phyloP scores from a whole-genome alignment of 2,113 vertebrate species.

The Harpagus bidentatus region DNA sequence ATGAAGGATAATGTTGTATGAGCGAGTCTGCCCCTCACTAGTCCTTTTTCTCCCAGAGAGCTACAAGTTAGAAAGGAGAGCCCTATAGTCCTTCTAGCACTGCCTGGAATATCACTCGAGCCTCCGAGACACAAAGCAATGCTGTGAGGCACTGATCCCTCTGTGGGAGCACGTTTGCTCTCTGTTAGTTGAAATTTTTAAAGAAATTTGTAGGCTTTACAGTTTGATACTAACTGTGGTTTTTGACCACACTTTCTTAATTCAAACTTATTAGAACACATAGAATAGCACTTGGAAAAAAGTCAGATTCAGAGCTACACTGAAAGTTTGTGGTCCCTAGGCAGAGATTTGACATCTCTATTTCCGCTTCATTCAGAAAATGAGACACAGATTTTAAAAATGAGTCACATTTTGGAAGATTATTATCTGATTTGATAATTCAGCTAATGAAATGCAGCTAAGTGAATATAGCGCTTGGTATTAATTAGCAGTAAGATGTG shows the following conservation, averaged over 20 bases:
- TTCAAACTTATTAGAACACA: background rate
- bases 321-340: background rate
- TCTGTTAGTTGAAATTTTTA: background rate
- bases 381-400: background rate
- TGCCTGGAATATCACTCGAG: background rate
- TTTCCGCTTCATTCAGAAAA: constrained; percentile 4
- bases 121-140: background rate
- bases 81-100: background rate
- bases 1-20: background rate
- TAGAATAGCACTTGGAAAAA: background rate
- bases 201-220: background rate
- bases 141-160: background rate
- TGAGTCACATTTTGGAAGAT: background rate
- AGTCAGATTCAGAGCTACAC: background rate
- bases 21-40: background rate
- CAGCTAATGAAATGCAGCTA: constrained; percentile 5
- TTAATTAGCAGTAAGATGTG: constrained; percentile 7
- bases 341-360: background rate
- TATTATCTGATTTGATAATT: background rate
- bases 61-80: background rate
- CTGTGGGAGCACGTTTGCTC: background rate
- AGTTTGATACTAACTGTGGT: background rate
- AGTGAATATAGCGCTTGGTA: background rate
- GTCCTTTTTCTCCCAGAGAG: background rate
- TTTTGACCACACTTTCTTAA: background rate